Evolutionary conservation across 1,140 invertebrate species (phyloP).

Genomic region (Samia ricini): DNA sequence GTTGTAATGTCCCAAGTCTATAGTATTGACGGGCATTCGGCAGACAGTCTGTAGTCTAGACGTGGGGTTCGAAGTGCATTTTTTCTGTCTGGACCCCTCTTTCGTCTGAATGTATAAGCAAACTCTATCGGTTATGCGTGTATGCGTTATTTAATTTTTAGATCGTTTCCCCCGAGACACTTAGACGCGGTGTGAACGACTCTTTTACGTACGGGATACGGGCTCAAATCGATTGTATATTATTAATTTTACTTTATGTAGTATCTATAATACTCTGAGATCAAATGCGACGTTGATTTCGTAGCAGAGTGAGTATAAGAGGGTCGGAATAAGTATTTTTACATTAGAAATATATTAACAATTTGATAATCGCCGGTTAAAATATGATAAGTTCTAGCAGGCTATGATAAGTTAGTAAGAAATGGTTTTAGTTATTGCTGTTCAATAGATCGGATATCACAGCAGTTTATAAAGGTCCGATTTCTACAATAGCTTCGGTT

Average conservation of each 20-base stretch:
- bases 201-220: not conserved
- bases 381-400: no score
- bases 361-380: no score
- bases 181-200: not conserved
- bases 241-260: not conserved
- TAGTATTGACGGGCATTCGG: conserved; percentile 21
- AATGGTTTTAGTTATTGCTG: no score
- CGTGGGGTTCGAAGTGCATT: conserved; percentile 70
- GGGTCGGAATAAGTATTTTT: not conserved
- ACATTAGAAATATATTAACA: not conserved
- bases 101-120: conserved; percentile 21
- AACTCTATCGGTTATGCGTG: conserved; percentile 62
- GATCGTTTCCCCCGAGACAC: conserved; percentile 5
- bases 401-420: no score
- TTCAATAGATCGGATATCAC: no score
- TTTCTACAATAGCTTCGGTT: no score
- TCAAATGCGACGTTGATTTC: not conserved
- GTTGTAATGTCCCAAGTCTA: conserved; percentile 17
- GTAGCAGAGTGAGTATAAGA: not conserved
- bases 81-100: conserved; percentile 70
- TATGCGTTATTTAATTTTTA: conserved; percentile 67
- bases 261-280: not conserved
- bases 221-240: not conserved
- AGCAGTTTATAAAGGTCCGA: no score
- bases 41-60: conserved; percentile 67